Conservation (phyloP, 37 sponge, comb jelly and placozoan genomes). For the Hexactinellida sp. region DNA sequence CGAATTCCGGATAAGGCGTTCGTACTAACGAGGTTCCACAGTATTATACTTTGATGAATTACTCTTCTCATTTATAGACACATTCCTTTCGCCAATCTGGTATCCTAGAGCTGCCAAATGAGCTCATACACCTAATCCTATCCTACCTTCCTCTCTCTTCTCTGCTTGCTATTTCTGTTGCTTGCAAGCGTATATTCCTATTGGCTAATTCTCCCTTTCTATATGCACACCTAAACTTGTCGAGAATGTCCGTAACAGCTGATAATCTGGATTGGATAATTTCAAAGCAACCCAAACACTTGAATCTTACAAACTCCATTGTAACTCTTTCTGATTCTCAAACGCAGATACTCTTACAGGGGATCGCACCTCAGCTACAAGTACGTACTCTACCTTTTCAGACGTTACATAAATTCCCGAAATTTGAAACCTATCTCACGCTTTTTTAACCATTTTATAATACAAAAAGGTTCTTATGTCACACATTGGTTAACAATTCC, state of each 20-base stretch:
- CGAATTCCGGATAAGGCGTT: neutral
- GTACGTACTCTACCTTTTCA: too few relatives aligned
- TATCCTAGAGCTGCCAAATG: neutral
- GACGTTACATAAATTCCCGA: too few relatives aligned
- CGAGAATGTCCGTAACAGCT: neutral
- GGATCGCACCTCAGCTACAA: neutral
- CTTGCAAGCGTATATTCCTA: neutral
- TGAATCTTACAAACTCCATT: neutral
- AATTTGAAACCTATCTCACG: too few relatives aligned
- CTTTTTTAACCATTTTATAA: too few relatives aligned
- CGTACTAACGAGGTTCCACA: neutral
- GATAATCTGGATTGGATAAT: neutral
- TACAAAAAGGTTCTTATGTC: too few relatives aligned
- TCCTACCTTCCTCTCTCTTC: slow-evolving; percentile 13
- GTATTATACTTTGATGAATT: neutral
- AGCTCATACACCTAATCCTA: neutral
- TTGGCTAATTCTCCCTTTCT: neutral
- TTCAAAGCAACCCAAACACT: slow-evolving; percentile 15
- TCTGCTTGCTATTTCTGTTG: neutral
- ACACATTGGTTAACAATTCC: too few relatives aligned
- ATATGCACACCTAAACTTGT: neutral
- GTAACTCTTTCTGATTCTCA: neutral
- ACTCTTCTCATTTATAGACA: neutral
- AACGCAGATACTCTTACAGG: neutral
- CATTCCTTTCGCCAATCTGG: neutral